phyloP scores from a whole-genome alignment of 2,888 invertebrate genomes.

The Scotopteryx bipunctaria region DNA sequence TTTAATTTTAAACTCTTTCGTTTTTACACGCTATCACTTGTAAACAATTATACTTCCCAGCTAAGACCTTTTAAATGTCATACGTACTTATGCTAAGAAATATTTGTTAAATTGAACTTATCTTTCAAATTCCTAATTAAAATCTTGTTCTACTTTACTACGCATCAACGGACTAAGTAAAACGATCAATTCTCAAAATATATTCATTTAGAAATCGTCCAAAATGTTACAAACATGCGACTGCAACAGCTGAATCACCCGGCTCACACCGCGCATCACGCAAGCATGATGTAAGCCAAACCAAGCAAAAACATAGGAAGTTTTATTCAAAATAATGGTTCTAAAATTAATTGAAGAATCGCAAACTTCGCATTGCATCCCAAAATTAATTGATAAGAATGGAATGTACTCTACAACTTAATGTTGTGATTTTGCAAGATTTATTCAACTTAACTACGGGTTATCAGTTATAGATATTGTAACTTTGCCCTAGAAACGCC shows the following conservation, averaged over 20 bases:
- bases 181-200: neutral
- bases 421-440: neutral
- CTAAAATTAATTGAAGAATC: neutral
- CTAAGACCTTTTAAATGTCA: no score
- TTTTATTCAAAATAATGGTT: neutral
- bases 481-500: slow-evolving; percentile 5
- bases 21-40: no score
- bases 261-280: no score
- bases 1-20: no score
- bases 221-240: slow-evolving; percentile 17
- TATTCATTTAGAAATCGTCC: slow-evolving; percentile 12
- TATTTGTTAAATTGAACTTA: no score
- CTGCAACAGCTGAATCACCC: slow-evolving; percentile 36
- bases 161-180: no score
- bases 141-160: no score
- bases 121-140: no score
- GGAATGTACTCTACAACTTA: neutral
- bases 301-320: neutral
- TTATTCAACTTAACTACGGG: neutral
- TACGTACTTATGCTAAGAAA: no score
- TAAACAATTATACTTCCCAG: no score
- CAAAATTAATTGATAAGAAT: neutral
- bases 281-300: neutral
- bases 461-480: slow-evolving; percentile 8
- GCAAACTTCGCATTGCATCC: neutral